Base-by-base conservation (phyloP, 2,888 invertebrate genomes). In the Pterostichus niger region DNA sequence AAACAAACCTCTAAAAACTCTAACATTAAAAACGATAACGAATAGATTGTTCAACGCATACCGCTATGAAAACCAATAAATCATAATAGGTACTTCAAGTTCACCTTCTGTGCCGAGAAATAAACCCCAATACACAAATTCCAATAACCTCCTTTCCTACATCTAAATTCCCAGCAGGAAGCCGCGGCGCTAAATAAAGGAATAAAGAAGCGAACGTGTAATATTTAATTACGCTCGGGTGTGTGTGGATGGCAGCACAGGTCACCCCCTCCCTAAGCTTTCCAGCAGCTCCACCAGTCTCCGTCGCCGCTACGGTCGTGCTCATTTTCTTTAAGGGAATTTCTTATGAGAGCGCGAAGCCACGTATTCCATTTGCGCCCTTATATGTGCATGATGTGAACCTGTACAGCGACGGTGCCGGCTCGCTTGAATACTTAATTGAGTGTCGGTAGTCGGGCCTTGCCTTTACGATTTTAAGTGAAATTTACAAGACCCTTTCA, bases 401-500 rank as follows among this genome's bases (percentile, higher is more conserved):
- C 68, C 68, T 13, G 71, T 46, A 71, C 71, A 46, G 46, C 59
- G 49, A 11, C 59, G 59, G n/a, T 10, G 13, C 54, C 54, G 15
- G 54, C 35, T 11, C 68, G 68, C 31, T 56, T 77, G 76, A 77
- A 77, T 77, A 56, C 76, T 77, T 77, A 77, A 77, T 77, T 77
- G 76, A 77, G 76, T 77, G 76, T 31, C 76, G 76, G 76, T 77
- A 77, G 76, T 56, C 54, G 76, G 76, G 76, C 13, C 52, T n/a
- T 17, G 76, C 76, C 54, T 77, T 77, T 77, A 56, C 76, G 76
- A 77, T 77, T 77, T 77, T 77, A 77, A 77, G 76, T 77, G 76
- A 77, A 77, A 77, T 77, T 77, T 77, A 77, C 76, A 77, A 77
- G 76, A 56, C 76, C 76, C 76, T 77, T 77, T 77, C 76, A 56